A percentile compares a stretch with the other conserved stretches of the same genome.
Evolutionary conservation across 2,113 vertebrate genomes (phyloP).

Genomic region (Bubo scandiacus): DNA sequence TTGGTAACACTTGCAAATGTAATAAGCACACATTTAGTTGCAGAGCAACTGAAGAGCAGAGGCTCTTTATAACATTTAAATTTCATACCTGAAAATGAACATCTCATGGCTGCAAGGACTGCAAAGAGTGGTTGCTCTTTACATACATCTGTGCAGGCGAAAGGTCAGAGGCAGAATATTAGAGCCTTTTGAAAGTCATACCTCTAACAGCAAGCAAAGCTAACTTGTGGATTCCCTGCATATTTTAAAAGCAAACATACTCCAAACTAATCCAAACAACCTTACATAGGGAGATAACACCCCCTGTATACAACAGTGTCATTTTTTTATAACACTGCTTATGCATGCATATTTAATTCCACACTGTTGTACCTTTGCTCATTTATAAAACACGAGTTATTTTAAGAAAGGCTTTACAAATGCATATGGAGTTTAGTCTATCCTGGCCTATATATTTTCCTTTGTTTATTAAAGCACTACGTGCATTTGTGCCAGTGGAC

Average conservation of each 20-base stretch:
- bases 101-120: background rate
- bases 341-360: background rate
- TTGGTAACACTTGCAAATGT: too few relatives aligned
- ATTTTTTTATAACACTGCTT: constrained; percentile 2
- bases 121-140: background rate
- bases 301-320: background rate
- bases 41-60: background rate
- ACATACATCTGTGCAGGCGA: background rate
- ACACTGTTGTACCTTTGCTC: background rate
- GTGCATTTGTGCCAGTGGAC: background rate
- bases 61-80: background rate
- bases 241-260: constrained; percentile 33
- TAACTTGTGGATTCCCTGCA: background rate
- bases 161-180: background rate
- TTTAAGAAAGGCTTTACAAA: constrained; percentile 17
- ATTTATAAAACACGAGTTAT: constrained; percentile 5
- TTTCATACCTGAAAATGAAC: background rate
- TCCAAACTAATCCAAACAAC: constrained; percentile 1
- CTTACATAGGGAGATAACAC: background rate
- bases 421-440: background rate
- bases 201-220: background rate
- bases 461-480: background rate
- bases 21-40: too few relatives aligned
- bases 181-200: background rate
- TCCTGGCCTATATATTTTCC: background rate